A percentile compares a stretch with the other conserved stretches of the same genome.
phyloP scores from a whole-genome alignment of 1,140 invertebrate genomes.

The Drepana arcuata region DNA sequence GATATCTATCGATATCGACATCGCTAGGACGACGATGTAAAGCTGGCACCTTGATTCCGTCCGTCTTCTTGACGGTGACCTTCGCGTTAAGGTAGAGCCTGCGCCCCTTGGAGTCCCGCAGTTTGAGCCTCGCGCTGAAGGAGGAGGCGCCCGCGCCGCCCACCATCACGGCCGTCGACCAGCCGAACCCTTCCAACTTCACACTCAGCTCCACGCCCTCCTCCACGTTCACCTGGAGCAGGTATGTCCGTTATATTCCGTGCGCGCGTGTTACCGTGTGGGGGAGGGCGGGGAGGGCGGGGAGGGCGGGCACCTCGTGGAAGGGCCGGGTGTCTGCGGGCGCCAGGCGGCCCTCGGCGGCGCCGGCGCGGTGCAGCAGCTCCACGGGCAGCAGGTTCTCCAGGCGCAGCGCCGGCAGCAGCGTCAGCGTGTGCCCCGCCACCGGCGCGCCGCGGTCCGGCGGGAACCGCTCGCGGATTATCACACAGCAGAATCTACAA shows the following conservation, averaged over 20 bases:
- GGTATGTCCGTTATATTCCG: too few species aligned
- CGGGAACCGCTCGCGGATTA: conserved; percentile 87
- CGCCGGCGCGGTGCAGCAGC: conserved; percentile 74
- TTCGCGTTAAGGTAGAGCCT: conserved; percentile 82
- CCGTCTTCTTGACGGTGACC: conserved; percentile 63
- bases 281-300: conserved; percentile 46
- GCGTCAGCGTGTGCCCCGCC: conserved; percentile 88
- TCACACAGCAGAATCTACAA: conserved; percentile 84
- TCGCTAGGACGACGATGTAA: too few species aligned
- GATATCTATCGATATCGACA: too few species aligned
- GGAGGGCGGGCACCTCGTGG: conserved; percentile 69
- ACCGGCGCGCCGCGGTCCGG: conserved; percentile 73
- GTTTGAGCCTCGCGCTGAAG: conserved; percentile 62
- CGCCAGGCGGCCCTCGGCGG: conserved; percentile 68
- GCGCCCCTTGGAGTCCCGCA: conserved; percentile 79
- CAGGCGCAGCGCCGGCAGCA: conserved; percentile 88
- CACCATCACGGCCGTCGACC: conserved; percentile 75
- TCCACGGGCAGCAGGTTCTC: conserved; percentile 85
- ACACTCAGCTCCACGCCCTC: conserved; percentile 81
- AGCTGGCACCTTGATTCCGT: conserved; percentile 75
- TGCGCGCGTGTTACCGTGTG: conserved; percentile 36
- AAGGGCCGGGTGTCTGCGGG: conserved; percentile 48
- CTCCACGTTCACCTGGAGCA: conserved; percentile 77
- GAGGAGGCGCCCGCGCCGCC: conserved; percentile 54
- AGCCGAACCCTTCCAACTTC: conserved; percentile 86